Base-by-base conservation (phyloP, 2,888 invertebrate genomes). In the Drosophila buzzatii region DNA sequence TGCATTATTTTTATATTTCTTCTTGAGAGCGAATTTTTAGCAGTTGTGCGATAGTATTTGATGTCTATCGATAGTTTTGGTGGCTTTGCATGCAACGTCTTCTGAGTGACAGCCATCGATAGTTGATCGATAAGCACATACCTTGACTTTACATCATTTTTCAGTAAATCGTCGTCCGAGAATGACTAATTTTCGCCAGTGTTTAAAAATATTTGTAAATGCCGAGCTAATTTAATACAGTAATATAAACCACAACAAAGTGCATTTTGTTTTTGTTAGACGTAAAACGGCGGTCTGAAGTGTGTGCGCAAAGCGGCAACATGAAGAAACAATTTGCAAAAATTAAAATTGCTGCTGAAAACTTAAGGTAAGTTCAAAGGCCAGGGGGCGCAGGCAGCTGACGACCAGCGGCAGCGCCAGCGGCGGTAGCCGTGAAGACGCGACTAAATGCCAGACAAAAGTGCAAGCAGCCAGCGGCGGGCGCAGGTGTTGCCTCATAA, bases 291-390 rank as follows among this genome's bases (percentile, higher is more conserved):
- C 49, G 65, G 68, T 63, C 41, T 47, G 61, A 56, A 75, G 67
- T 68, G 58, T 47, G 73, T 62, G 71, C 70, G 68, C 65, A 73
- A 78, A 71, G 64, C 67, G 52, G 75, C 59, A 52, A 64, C 82
- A 93, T 93, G 93, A 93, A 93, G 90, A 93, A 92, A 85, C 93
- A 93, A 91, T 92, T 93, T 82, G 92, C 93, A 59, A 93, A 93
- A 92, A 92, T 93, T 44, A 93, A 93, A 92, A 92, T 92, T 80
- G 93, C 92, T 64, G 93, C 93, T 75, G 93, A 93, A 85, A 93
- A 92, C 88, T 88, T 93, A 80, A 92, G 93, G 93, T 93, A 91
- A 91, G 81, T 89, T 81, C 84, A 88, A 85, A 84, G 87, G 87
- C 86, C 77, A 79, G 66, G 64, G 66, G 55, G 42, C 39, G 47